These are phyloP conservation scores for Ceramica pisi DNA, from an alignment of 2,888 invertebrate species.

Conservation along the genomic window DNA sequence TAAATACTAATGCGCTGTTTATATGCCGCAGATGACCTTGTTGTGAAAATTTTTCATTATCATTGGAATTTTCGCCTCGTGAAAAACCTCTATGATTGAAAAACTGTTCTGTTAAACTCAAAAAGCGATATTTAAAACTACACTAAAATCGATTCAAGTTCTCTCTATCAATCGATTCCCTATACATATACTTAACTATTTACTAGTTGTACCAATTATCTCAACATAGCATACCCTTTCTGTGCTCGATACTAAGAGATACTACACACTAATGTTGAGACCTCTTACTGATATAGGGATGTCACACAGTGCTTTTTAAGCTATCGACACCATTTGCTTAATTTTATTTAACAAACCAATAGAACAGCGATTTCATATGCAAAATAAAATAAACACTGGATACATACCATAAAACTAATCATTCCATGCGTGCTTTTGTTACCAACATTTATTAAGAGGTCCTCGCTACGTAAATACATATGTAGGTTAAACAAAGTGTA, in stretches of 20 bases:
- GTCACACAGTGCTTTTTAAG: background rate
- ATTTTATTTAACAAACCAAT: background rate
- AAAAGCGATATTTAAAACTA: too few species aligned
- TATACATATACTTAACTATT: background rate
- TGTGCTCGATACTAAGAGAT: constrained; percentile 19
- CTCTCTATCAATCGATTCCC: background rate
- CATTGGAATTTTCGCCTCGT: too few species aligned
- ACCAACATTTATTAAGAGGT: constrained; percentile 8
- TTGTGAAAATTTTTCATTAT: too few species aligned
- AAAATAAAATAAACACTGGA: background rate
- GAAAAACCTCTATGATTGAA: too few species aligned
- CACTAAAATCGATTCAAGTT: constrained; percentile 3
- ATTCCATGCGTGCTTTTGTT: constrained; percentile 10
- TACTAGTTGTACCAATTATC: constrained; percentile 31
- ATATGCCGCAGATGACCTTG: too few species aligned
- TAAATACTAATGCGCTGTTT: too few species aligned
- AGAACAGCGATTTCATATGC: background rate
- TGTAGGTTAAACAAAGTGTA: constrained; percentile 36
- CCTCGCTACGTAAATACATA: constrained; percentile 8
- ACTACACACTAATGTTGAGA: constrained; percentile 20
- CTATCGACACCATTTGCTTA: constrained; percentile 10
- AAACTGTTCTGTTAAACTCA: too few species aligned
- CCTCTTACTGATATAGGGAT: constrained; percentile 36
- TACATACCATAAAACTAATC: background rate
- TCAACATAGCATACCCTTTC: constrained; percentile 18